Percentiles rank a stretch among this genome's conserved stretches.
These are phyloP conservation scores for Ctenopoma multispine DNA, from an alignment of 2,797 vertebrate genomes.

Conservation along the genomic window DNA sequence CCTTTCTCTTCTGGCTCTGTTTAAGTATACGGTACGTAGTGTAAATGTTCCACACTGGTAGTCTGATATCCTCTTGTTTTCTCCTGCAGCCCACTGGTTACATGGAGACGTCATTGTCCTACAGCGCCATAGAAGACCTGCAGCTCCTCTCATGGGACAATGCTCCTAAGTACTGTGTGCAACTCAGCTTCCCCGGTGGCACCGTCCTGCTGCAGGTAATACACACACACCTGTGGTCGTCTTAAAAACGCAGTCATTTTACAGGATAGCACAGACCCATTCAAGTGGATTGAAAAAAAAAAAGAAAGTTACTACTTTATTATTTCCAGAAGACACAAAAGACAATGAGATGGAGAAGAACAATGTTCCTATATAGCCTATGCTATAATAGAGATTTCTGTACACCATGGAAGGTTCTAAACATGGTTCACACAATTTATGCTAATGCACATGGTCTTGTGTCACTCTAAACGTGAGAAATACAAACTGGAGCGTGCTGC, in stretches of 20 bases:
- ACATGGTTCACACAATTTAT: too few species aligned
- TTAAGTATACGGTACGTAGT: constrained; percentile 47
- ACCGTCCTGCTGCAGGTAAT: constrained; percentile 96
- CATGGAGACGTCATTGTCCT: constrained; percentile 97
- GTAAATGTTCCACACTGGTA: constrained; percentile 43
- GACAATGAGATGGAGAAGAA: too few species aligned
- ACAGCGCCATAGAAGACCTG: constrained; percentile 98
- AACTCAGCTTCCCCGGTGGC: constrained; percentile 96
- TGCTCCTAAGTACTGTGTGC: constrained; percentile 98
- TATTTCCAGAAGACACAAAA: too few species aligned
- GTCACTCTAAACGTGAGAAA: too few species aligned
- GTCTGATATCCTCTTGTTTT: constrained; percentile 41
- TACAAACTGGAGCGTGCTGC: too few species aligned
- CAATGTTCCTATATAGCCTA: too few species aligned
- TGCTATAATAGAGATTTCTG: too few species aligned
- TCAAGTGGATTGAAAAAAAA: not conserved
- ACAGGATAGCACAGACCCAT: not conserved
- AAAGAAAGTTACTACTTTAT: too few species aligned
- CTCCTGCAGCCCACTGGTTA: constrained; percentile 93
- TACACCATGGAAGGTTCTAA: too few species aligned
- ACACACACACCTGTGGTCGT: not conserved
- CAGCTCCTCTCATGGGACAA: constrained; percentile 99
- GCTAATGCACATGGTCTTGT: too few species aligned
- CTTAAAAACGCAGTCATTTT: not conserved
- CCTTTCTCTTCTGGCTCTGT: constrained; percentile 26